Percentiles rank a stretch among this genome's conserved stretches.
Conservation (phyloP, 2,113 vertebrate genomes). For the Carettochelys insculpta region DNA sequence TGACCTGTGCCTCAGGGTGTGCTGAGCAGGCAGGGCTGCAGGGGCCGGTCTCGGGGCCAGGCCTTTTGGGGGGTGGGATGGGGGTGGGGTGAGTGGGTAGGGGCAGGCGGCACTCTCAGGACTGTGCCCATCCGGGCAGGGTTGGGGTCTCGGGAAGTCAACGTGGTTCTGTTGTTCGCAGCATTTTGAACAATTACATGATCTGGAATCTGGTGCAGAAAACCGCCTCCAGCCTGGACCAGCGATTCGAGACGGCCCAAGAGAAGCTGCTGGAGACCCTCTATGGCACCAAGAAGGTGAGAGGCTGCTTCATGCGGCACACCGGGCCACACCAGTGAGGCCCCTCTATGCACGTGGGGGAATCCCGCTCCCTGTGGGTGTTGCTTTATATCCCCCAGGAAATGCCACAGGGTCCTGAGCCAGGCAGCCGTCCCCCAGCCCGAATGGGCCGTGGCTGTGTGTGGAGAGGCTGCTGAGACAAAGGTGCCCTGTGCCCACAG, state of each 20-base stretch:
- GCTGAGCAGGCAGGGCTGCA: not conserved
- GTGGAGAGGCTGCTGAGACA: not conserved
- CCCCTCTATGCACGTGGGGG: too few species aligned
- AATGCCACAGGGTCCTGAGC: rapidly evolving
- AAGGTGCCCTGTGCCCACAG: not conserved
- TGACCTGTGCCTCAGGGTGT: too few species aligned
- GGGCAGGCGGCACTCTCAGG: too few species aligned
- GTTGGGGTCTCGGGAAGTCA: not conserved
- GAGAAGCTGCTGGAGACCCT: conserved; percentile 94
- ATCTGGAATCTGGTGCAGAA: conserved; percentile 98
- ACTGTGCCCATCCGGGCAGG: rapidly evolving
- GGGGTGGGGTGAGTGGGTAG: too few species aligned
- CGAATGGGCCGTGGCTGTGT: not conserved
- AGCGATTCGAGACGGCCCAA: conserved; percentile 94
- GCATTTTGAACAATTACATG: conserved; percentile 95
- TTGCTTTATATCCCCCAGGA: rapidly evolving
- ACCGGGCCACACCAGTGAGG: not conserved
- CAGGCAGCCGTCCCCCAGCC: not conserved
- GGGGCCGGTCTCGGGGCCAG: not conserved
- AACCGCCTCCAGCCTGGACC: conserved; percentile 89
- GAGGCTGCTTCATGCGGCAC: not conserved
- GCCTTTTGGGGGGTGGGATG: not conserved
- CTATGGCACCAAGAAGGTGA: conserved; percentile 96
- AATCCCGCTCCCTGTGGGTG: not conserved
- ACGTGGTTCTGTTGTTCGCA: conserved; percentile 21